Evolutionary conservation across 1,140 invertebrate species (phyloP), one percentile per base, ranked within the genome.

Genomic region (Planococcus citri): DNA sequence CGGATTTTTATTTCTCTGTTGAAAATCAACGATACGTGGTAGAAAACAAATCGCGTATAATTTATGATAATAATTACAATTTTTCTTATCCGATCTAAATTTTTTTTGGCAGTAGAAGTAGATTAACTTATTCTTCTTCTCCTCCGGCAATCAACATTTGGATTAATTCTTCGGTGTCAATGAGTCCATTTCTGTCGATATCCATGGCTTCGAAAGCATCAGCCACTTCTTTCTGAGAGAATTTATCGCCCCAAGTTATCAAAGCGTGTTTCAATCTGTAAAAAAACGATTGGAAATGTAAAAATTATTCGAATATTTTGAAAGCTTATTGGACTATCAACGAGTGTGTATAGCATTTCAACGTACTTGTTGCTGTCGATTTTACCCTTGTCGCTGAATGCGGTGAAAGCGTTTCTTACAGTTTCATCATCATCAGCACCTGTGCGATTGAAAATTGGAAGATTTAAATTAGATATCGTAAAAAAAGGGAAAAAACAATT

Each of bases 161-260:
- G 64, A 76, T 73, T 25, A 95, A 88, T 77, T 87, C 88, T 72
- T 81, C 83, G 78, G 94, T 95, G 82, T 97, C 93, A 77, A 98
- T 94, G 81, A 88, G 88, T 77, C 93, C 91, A 75, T 91, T 90
- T 78, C 91, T 90, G 79, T 95, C 92, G 76, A 97, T 92, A 27
- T 92, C 91, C 84, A 96, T 92, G 79, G 95, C 90, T 79, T 96
- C 94, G 80, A 89, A 97, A 57, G 93, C 93, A 77, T 96, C 92
- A 79, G 95, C 91, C 75, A 95, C 88, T 81, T 98, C 95, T 77
- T 92, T 88, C 76, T 86, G 83, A 75, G 86, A 86, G 85, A 97
- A 97, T 83, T 96, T 97, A 78, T 98, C 95, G 75, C 95, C 95
- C 86, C 90, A 97, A 80, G 92, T 95, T 85, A 91, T 88, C 76